Base-by-base conservation (phyloP, 2,113 vertebrate genomes). In the Paratilapia polleni region DNA sequence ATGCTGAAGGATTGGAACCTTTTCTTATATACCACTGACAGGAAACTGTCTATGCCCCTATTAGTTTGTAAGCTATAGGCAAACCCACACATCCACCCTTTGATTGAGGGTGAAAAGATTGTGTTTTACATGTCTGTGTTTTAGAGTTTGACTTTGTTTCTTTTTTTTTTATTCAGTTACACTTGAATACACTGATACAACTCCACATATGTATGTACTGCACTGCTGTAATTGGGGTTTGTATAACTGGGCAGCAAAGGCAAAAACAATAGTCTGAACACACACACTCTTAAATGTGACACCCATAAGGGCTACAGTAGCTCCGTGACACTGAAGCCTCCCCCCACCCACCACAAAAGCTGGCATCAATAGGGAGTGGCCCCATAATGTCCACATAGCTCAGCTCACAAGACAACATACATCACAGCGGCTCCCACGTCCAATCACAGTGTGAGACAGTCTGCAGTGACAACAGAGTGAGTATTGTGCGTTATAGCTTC, bases 401-500 rank as follows among this genome's bases (percentile, higher is more conserved):
- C 86, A 88, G 70, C 82, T 90, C 75, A 84, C 78, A 78, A 38
- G 73, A 49, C 88, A 78, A 49, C 77, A 88, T 31, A 26, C 58
- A 84, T 76, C 74, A 77, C 63, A 80, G 68, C 58, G 8, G 49
- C 76, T 36, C 20, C 7, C 49, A 59, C 19, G 77, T 79, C 83
- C 83, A 59, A 22, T 61, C 79, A 82, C 85, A 87, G 76, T 68
- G 89, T 76, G 79, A 86, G 66, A 54, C 87, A 64, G 85, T 90
- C 83, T 77, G 74, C 86, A 78, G 68, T 83, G 87, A 90, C 87
- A 89, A 81, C 88, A 73, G 70, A 88, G 85, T 88, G 88, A 92
- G 85, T 87, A 87, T 38, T 73, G 80, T 59, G 75, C 56, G 19
- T 85, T 68, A 24, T 4, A 63, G 60, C 75, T 12, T 64, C 70